These are phyloP conservation scores for Hylyphantes graminicola DNA, from an alignment of 1,140 invertebrate species.

Conservation along the genomic window DNA sequence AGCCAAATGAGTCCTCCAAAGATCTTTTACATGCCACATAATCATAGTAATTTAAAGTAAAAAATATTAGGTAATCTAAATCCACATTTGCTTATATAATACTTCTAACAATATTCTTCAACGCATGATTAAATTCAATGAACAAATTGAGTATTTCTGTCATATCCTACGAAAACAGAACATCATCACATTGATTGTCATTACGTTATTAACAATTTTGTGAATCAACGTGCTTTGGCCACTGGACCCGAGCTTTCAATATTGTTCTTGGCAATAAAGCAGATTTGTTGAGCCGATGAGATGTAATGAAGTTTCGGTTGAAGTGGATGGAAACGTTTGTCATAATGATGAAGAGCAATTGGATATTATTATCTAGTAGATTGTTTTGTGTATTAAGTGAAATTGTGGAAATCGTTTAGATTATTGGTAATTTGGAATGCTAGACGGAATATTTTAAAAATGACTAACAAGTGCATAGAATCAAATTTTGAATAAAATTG, in stretches of 20 bases:
- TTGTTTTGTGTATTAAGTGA: too few relatives aligned
- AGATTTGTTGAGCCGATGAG: not conserved
- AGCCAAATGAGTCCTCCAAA: too few relatives aligned
- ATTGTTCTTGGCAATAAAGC: not conserved
- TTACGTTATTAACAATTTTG: not conserved
- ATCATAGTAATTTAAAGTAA: too few relatives aligned
- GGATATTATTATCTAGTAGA: too few relatives aligned
- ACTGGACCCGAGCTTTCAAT: not conserved
- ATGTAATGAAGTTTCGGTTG: constrained; percentile 18
- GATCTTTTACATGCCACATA: too few relatives aligned
- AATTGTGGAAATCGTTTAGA: too few relatives aligned
- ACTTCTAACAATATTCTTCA: not conserved
- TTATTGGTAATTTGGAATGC: too few relatives aligned
- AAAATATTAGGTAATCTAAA: too few relatives aligned
- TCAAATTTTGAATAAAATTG: too few relatives aligned
- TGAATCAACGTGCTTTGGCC: not conserved
- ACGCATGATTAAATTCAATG: not conserved
- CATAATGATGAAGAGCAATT: not conserved
- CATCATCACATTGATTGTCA: not conserved
- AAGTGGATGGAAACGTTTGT: not conserved
- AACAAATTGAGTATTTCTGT: constrained; percentile 1
- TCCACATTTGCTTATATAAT: not conserved
- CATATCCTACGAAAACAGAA: not conserved
- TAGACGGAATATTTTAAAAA: too few relatives aligned
- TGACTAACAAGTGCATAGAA: too few relatives aligned